Evolutionary conservation across 2,888 invertebrate genomes (phyloP), one percentile per base, ranked within the genome.

Genomic region (Bellardia bayeri): DNA sequence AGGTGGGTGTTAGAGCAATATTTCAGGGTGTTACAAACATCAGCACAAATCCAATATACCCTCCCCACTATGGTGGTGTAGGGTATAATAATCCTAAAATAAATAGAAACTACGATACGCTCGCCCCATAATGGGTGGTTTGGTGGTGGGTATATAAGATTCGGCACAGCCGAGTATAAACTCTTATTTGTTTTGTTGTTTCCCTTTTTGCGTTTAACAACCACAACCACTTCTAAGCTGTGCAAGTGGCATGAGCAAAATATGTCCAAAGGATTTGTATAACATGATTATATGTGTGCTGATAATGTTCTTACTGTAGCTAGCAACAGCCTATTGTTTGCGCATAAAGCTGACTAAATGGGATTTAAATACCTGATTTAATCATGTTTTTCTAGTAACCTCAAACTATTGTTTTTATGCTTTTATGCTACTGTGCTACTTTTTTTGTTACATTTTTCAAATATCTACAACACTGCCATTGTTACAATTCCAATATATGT

Each of bases 281-380:
- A 68, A 51, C 61, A 78, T 78, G 66, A 79, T 45, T 86, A 74
- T 56, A 51, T 74, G 33, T 69, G 45, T 75, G 58, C 56, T 72
- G 56, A 30, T 74, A 56, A 64, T 56, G 54, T 66, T 54, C 33
- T 42, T 74, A 56, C 61, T 42, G 42, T 49, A 69, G 16, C 49
- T n/a, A 23, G 45, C n/a, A 66, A 40, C 45, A 75, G 58, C 61
- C 61, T 74, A 54, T 76, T 81, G 75, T 64, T 49, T 81, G 81
- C 66, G 30, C 78, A 75, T 86, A 85, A 90, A 85, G 78, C 71
- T 81, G 66, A 85, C 76, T 83, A 83, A 89, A 86, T 86, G 74
- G 75, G 85, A 83, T 81, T 88, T 85, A 86, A 88, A 86, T 86
- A 75, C 85, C 78, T 64, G 80, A 69, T 74, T 82, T 87, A 64